Percentiles rank a stretch among this genome's conserved stretches.
These are phyloP conservation scores for Lytechinus variegatus DNA, from an alignment of 35 echinoderm and acorn worm species.

Conservation along the genomic window DNA sequence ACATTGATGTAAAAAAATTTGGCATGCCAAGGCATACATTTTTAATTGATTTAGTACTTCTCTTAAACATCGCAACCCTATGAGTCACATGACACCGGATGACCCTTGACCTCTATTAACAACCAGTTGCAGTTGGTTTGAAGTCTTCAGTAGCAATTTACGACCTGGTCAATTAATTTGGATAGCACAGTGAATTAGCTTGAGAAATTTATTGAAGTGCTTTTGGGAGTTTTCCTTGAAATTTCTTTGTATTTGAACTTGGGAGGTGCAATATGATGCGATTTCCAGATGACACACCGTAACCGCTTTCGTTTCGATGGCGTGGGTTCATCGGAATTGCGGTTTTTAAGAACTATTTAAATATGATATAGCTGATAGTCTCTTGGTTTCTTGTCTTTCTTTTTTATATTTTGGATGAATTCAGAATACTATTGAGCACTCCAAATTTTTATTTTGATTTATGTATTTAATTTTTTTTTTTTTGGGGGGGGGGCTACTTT, in stretches of 20 bases:
- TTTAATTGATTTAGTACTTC: background rate
- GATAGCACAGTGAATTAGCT: background rate
- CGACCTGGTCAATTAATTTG: constrained; percentile 4
- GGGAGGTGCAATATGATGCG: background rate
- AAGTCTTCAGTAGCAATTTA: background rate
- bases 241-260: background rate
- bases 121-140: background rate
- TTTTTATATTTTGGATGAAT: too few species aligned
- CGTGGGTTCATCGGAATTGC: background rate
- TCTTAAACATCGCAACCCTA: background rate
- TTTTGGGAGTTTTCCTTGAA: background rate
- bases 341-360: background rate
- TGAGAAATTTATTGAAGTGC: constrained; percentile 14
- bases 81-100: background rate
- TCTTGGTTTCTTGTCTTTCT: too few species aligned
- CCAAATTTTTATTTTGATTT: too few species aligned
- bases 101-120: background rate
- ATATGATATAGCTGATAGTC: background rate
- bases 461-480: too few species aligned
- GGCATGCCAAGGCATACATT: background rate
- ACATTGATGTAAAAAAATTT: too few species aligned
- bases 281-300: background rate
- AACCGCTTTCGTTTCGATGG: background rate
- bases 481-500: too few species aligned
- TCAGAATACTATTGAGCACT: too few species aligned